A percentile compares a stretch with the other conserved stretches of the same genome.
These are phyloP conservation scores for Drosophila lacicola DNA, from an alignment of 2,888 invertebrate species.

Conservation along the genomic window DNA sequence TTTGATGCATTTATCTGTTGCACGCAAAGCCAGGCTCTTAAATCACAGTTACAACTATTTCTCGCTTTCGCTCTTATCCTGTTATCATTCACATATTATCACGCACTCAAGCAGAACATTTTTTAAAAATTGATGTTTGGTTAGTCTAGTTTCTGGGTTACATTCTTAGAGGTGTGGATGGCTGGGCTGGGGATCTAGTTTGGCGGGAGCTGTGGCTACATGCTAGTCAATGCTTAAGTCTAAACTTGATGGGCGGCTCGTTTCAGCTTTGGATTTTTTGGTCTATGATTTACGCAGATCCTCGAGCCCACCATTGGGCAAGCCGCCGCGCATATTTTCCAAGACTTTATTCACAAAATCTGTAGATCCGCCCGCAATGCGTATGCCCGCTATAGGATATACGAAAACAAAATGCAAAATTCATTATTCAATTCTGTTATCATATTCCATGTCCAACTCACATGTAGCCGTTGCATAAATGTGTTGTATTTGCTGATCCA, in stretches of 20 bases:
- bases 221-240: conserved; percentile 50
- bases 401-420: not conserved
- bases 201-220: conserved; percentile 30
- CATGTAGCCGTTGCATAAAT: conserved; percentile 85
- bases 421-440: not conserved
- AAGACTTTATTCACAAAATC: conserved; percentile 97
- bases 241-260: conserved; percentile 73
- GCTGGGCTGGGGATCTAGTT: conserved; percentile 14
- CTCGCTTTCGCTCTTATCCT: conserved; percentile 19
- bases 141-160: conserved; percentile 15
- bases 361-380: conserved; percentile 95
- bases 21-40: conserved; percentile 53
- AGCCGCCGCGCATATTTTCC: conserved; percentile 93
- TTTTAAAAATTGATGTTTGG: conserved; percentile 47
- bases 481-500: conserved; percentile 90
- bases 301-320: conserved; percentile 91
- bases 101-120: conserved; percentile 59
- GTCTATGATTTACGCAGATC: conserved; percentile 87
- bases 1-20: conserved; percentile 14
- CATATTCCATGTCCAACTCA: conserved; percentile 45
- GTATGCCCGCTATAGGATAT: conserved; percentile 87
- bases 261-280: conserved; percentile 37
- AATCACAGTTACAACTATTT: conserved; percentile 61
- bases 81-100: conserved; percentile 55
- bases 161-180: conserved; percentile 20